Evolutionary conservation across 2,888 invertebrate species (phyloP), one percentile per base, ranked within the genome.

Genomic region (Drosophila paranaensis): DNA sequence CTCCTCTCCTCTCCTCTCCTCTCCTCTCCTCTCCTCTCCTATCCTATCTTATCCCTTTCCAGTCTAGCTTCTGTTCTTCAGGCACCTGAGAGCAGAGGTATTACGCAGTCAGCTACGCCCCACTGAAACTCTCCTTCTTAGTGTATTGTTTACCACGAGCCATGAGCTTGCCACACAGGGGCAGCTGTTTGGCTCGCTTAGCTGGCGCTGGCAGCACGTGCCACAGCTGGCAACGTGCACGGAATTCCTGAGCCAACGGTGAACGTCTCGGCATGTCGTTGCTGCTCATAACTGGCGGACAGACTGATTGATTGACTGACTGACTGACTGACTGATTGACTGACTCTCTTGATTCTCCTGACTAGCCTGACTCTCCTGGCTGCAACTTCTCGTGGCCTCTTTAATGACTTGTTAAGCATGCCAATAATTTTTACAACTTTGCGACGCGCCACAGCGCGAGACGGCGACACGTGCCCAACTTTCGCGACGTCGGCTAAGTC

Each of bases 211-310:
- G 68, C 77, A 33, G 84, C 91, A 91, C 91, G 91, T 91, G 91
- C 89, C 75, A 64, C 79, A 88, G 84, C 82, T 77, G 74, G 77
- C 80, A 90, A 91, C 91, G 91, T 91, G 91, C 79, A 73, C 80
- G 81, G 91, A 89, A 91, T 91, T 91, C 91, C 91, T 84, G 65
- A 77, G 70, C 56, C 73, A 79, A 70, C 79, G 76, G 80, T 79
- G 62, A 33, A 62, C 61, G 62, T 63, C 62, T 60, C 62, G 62
- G 62, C 51, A 53, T 37, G 56, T 43, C 57, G 16, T 57, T 57
- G 81, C 77, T 75, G 75, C 61, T 63, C 73, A 60, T 48, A 64
- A 40, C 53, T 65, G 53, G 13, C 46, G 30, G 20, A 11, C 30
- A 39, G 27, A 6, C 40, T 16, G 39, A n/a, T n/a, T 42, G 30